These are phyloP conservation scores for Acanthosepion pharaonis DNA, from an alignment of 2,888 invertebrate genomes.

Conservation along the genomic window DNA sequence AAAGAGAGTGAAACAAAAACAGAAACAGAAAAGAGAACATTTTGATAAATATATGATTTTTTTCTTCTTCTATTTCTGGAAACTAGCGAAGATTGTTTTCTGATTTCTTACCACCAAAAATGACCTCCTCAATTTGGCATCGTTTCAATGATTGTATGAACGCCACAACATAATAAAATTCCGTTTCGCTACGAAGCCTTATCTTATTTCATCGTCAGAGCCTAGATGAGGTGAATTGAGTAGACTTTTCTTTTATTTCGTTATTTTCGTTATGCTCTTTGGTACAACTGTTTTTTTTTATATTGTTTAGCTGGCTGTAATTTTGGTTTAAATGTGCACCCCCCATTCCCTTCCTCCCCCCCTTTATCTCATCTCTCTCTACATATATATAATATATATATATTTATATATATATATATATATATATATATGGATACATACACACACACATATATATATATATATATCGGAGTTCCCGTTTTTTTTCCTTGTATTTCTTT, in stretches of 20 bases:
- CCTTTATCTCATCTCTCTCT: neutral
- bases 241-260: neutral
- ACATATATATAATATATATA: too few relatives aligned
- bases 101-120: neutral
- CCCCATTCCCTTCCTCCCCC: neutral
- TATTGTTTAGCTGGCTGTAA: neutral
- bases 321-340: neutral
- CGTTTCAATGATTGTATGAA: neutral
- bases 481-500: too few relatives aligned
- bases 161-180: conserved; percentile 14
- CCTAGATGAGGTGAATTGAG: neutral
- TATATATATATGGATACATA: neutral
- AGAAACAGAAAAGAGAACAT: neutral
- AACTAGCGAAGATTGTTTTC: neutral
- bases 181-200: neutral
- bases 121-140: conserved; percentile 12
- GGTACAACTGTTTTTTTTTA: neutral
- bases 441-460: neutral
- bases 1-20: neutral
- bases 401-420: too few relatives aligned
- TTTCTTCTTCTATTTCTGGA: neutral
- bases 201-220: neutral
- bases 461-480: too few relatives aligned
- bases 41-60: neutral
- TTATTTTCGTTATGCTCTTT: neutral